Evolutionary conservation across 2,888 invertebrate genomes (phyloP).

Genomic region (Meiosimyza decipiens): DNA sequence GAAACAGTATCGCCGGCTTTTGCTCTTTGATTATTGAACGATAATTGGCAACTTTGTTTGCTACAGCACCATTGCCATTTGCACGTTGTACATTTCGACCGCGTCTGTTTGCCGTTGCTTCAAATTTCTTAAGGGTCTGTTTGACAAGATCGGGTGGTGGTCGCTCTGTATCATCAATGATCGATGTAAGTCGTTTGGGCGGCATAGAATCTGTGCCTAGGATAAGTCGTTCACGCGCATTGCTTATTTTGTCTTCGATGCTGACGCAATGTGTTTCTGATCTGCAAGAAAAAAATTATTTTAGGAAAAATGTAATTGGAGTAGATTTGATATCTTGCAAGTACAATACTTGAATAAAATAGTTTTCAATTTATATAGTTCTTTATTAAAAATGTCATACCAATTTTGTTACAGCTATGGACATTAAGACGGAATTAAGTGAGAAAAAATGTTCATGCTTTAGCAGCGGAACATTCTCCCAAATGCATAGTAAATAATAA

Average conservation of each 20-base stretch:
- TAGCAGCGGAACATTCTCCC: no score
- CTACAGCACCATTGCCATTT: slow-evolving; percentile 70
- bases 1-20: slow-evolving; percentile 69
- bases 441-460: no score
- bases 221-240: slow-evolving; percentile 64
- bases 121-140: slow-evolving; percentile 86
- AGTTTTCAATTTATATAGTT: no score
- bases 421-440: no score
- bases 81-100: slow-evolving; percentile 65
- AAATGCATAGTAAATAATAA: no score
- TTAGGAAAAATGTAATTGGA: no score
- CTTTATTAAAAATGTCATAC: no score
- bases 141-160: slow-evolving; percentile 92
- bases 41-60: slow-evolving; percentile 74
- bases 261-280: slow-evolving; percentile 49
- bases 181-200: slow-evolving; percentile 73
- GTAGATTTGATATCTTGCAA: no score
- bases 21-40: slow-evolving; percentile 73
- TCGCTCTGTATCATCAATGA: slow-evolving; percentile 79
- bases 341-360: no score
- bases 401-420: no score
- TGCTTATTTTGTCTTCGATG: slow-evolving; percentile 66
- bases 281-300: no score
- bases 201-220: slow-evolving; percentile 65
- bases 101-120: slow-evolving; percentile 72